phyloP scores from a whole-genome alignment of 2,888 invertebrate species.

The Taphrorychus bicolor region DNA sequence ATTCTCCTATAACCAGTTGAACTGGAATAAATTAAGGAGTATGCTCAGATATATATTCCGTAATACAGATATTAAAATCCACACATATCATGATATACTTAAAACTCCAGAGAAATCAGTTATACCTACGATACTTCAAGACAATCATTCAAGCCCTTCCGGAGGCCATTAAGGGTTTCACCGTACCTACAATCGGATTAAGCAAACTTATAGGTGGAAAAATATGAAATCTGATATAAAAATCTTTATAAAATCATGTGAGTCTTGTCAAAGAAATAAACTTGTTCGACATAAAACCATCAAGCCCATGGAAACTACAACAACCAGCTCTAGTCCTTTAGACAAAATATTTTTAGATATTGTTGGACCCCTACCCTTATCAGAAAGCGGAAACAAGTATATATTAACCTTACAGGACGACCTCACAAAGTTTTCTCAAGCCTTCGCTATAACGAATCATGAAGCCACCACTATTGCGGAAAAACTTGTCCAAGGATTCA shows the following conservation, averaged over 20 bases:
- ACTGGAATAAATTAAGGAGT: too few species aligned
- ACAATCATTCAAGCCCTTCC: constrained; percentile 41
- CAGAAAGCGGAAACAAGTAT: constrained; percentile 38
- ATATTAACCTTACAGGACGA: constrained; percentile 51
- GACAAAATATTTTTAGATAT: constrained; percentile 20
- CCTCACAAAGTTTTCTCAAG: constrained; percentile 51
- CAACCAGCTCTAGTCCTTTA: constrained; percentile 48
- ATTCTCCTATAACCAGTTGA: too few species aligned
- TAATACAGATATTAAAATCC: not conserved
- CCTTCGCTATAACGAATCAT: constrained; percentile 49
- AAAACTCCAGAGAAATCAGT: too few species aligned
- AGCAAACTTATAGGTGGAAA: constrained; percentile 41
- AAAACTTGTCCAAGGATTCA: constrained; percentile 42
- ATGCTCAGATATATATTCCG: not conserved
- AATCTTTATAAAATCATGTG: constrained; percentile 33
- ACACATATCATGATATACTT: not conserved
- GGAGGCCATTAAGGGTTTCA: constrained; percentile 36
- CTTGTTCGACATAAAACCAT: constrained; percentile 33
- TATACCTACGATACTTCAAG: constrained; percentile 41
- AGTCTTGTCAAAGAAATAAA: constrained; percentile 48
- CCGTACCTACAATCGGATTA: constrained; percentile 35
- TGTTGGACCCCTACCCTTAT: constrained; percentile 18
- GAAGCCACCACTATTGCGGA: constrained; percentile 51
- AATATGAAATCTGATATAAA: constrained; percentile 42
- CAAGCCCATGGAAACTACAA: constrained; percentile 51